phyloP scores from a whole-genome alignment of 37 sponge, comb jelly and placozoan genomes.

The Halisarca cf. caerulea region DNA sequence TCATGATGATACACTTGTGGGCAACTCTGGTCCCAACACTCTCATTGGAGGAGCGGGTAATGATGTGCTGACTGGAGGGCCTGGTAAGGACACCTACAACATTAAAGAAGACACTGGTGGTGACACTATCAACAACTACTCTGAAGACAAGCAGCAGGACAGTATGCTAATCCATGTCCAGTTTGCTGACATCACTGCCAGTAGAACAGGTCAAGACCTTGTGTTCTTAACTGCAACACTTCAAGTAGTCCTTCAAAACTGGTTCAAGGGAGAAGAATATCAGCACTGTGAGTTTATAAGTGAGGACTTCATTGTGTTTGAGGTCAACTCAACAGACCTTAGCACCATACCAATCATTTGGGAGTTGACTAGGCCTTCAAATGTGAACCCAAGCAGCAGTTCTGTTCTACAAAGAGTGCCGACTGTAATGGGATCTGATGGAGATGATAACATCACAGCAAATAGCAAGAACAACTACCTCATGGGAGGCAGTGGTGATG shows the following conservation, averaged over 20 bases:
- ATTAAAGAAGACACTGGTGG: not conserved
- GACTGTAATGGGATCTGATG: constrained; percentile 16
- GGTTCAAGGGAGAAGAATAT: too few relatives aligned
- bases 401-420: too few relatives aligned
- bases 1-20: constrained; percentile 6
- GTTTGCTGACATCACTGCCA: not conserved
- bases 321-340: too few relatives aligned
- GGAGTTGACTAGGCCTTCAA: too few relatives aligned
- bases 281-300: too few relatives aligned
- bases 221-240: not conserved
- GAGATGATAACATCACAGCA: constrained; percentile 17
- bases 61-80: constrained; percentile 26
- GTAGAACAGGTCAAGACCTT: not conserved
- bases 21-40: not conserved
- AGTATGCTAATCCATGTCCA: not conserved
- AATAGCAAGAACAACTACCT: constrained; percentile 20
- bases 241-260: too few relatives aligned
- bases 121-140: constrained; percentile 29
- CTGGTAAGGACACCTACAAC: constrained; percentile 31
- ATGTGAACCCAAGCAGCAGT: too few relatives aligned
- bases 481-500: constrained; percentile 28
- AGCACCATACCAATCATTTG: too few relatives aligned
- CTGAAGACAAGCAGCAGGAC: constrained; percentile 13
- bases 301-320: too few relatives aligned
- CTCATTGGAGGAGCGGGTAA: constrained; percentile 26